Evolutionary conservation across 2,888 invertebrate species (phyloP), one percentile per base, ranked within the genome.

Genomic region (Euclidia mi): DNA sequence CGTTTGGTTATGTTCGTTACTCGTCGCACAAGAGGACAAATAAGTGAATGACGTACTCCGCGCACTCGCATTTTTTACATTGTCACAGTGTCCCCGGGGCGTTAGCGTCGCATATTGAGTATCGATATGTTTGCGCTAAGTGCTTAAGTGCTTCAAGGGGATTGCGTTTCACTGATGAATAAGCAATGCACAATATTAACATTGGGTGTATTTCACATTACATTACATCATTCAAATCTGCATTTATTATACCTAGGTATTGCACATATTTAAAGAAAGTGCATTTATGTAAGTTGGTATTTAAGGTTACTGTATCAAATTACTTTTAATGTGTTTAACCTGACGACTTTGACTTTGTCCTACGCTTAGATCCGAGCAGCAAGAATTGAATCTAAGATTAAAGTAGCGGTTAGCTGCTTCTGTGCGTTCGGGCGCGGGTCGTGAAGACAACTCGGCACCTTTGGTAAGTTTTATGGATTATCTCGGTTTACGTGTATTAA

Each of bases 101-200:
- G 87, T 82, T 81, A 64, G 77, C 81, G 82, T 71, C 78, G 79
- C 81, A 84, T 85, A 89, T 90, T 88, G 87, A 91, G 84, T 90
- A 91, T 90, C 92, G 91, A 92, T 92, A 92, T 92, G 92, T 92
- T 92, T 89, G 87, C 84, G 85, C 88, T 91, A 92, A 93, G 93
- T 92, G 92, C 90, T 93, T 92, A 92, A 93, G 93, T 92, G 92
- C 91, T 92, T 85, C 77, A 86, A 83, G 89, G 91, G 92, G 90
- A 90, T 88, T 87, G 82, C 82, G 81, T 90, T 90, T 87, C 84
- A 82, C 85, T 88, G 85, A 90, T 90, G 89, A 92, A 90, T 89
- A 88, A 89, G 81, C 85, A 88, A 87, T 88, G 87, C 82, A 84
- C 83, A 86, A 84, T 85, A 84, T 82, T 71, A 77, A 70, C 70